These are phyloP conservation scores for Rhaphigaster nebulosa DNA, from an alignment of 2,888 invertebrate genomes.

Conservation along the genomic window DNA sequence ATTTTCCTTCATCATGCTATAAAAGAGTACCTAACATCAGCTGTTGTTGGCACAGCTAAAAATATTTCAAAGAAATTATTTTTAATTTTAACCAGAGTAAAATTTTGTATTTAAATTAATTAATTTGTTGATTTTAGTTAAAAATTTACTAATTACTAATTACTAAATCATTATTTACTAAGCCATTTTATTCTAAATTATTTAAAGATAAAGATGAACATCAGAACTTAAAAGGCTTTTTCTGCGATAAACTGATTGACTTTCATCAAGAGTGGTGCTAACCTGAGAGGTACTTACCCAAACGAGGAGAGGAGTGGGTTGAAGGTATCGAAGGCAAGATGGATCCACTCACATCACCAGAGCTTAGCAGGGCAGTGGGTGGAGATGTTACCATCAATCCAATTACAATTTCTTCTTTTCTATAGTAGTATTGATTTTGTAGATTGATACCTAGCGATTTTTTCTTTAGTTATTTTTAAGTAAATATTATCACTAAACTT, in stretches of 20 bases:
- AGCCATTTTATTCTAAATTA: too few species aligned
- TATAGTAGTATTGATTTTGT: background rate
- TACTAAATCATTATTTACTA: background rate
- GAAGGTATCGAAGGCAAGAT: background rate
- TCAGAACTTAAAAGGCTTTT: background rate
- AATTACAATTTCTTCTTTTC: background rate
- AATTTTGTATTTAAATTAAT: too few species aligned
- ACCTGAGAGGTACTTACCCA: background rate
- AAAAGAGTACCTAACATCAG: background rate
- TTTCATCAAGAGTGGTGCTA: background rate
- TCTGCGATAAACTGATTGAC: background rate
- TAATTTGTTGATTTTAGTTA: too few species aligned
- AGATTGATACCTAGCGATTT: background rate
- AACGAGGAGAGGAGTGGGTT: background rate
- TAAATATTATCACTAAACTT: too few species aligned
- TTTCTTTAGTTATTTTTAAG: background rate
- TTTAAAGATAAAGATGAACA: background rate
- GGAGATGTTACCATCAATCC: background rate
- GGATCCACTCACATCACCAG: background rate
- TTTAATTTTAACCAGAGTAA: too few species aligned
- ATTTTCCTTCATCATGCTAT: too few species aligned
- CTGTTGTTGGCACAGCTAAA: background rate
- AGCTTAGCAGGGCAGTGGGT: background rate
- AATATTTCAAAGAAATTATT: background rate
- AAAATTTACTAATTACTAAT: too few species aligned